Base-by-base conservation (phyloP, 2,888 invertebrate species). In the Ophion slaviceki region DNA sequence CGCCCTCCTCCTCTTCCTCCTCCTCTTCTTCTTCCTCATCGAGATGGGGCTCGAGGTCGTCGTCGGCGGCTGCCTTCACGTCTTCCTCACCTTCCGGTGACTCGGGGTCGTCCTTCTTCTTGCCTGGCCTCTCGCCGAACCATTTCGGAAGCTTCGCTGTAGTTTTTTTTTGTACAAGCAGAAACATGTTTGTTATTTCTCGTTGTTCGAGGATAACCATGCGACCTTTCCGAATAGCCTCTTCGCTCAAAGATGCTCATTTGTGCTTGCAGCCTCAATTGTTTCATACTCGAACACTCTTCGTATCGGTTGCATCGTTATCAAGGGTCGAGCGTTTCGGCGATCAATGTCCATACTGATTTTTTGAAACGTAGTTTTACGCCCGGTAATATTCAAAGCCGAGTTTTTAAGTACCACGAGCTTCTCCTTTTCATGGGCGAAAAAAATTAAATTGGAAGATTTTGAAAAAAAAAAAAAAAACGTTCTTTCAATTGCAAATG, bases 121-220 rank as follows among this genome's bases (percentile, higher is more conserved):
- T 98, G 96, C 98, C 98, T 90, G 98, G 98, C 95, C 98, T 96
- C 95, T 98, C 98, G 92, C 98, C 98, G 96, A 98, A 98, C 98
- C 98, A 98, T 95, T 98, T 98, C 92, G 98, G 98, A 95, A 98
- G 95, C 96, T 97, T 97, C 95, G 98, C 98, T 98, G 94, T 92
- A 87, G 68, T 68, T 83, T 79, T 82, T 80, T 84, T 81, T 85
- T 74, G 66, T 61, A 47, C 32, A 82, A 67, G 5, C 77, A 28
- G 14, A 75, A 64, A 70, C 7, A n/a, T 32, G 8, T 53, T 53
- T 11, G 45, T 40, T 53, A 70, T 32, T 53, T 47, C 1, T 8
- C 17, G 53, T 47, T 67, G 8, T 67, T 40, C n/a, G n/a, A 36
- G 4, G 53, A 17, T 17, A 17, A 53, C 53, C 17, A 17, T 53